Evolutionary conservation across 2,797 vertebrate genomes (phyloP).

Genomic region (Taenioides sp.): DNA sequence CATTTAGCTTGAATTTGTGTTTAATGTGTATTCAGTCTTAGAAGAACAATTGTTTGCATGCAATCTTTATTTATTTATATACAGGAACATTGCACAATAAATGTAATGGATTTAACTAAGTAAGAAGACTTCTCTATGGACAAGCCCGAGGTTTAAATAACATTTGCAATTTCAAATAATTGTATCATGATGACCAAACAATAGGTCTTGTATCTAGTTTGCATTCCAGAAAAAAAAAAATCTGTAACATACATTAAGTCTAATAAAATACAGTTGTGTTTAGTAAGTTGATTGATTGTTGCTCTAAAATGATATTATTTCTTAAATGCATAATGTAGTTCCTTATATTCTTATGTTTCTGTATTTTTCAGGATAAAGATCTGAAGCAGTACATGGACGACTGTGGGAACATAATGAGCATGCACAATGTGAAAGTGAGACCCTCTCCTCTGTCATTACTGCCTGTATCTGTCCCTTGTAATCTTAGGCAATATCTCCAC

Average conservation of each 20-base stretch:
- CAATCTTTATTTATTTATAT: too few species aligned
- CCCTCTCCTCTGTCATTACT: background rate
- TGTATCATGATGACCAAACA: too few species aligned
- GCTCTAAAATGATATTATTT: background rate
- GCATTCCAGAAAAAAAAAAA: too few species aligned
- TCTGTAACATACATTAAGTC: background rate
- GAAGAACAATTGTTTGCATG: background rate
- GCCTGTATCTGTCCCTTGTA: background rate
- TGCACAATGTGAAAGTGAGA: constrained; percentile 97
- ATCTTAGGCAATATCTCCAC: background rate
- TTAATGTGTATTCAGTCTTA: background rate
- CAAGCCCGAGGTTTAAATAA: too few species aligned
- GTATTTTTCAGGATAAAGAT: constrained; percentile 89
- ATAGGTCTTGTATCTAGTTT: too few species aligned
- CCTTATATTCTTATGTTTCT: constrained; percentile 10
- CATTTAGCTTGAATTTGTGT: background rate
- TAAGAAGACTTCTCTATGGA: too few species aligned
- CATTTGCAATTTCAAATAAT: too few species aligned
- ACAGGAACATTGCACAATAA: too few species aligned
- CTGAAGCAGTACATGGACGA: constrained; percentile 99
- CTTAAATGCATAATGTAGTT: too few species aligned
- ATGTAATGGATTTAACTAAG: too few species aligned
- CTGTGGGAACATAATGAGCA: constrained; percentile 99
- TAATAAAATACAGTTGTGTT: background rate
- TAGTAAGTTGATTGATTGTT: background rate